These are phyloP conservation scores for Myotis findleyi DNA, from an alignment of 2,797 vertebrate genomes.

Conservation along the genomic window DNA sequence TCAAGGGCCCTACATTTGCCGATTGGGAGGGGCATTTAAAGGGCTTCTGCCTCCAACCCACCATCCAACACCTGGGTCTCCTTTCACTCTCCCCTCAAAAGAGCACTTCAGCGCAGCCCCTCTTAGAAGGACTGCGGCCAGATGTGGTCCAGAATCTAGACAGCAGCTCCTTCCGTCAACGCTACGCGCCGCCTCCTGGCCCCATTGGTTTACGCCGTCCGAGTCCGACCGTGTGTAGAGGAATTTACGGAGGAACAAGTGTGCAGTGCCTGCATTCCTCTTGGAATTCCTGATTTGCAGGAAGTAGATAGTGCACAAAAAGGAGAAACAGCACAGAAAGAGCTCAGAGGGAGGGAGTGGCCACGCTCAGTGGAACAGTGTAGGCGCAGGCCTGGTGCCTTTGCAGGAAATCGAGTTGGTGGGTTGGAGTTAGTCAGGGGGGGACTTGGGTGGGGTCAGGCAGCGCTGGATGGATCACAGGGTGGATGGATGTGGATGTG, in stretches of 20 bases:
- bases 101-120: background rate
- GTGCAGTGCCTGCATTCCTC: background rate
- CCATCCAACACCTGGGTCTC: background rate
- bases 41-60: background rate
- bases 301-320: background rate
- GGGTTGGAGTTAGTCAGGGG: background rate
- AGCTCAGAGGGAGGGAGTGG: background rate
- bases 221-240: background rate
- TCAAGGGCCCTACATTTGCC: background rate
- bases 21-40: background rate
- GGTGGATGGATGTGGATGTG: too few relatives aligned
- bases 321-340: background rate
- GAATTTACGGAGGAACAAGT: background rate
- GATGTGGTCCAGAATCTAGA: background rate
- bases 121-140: background rate
- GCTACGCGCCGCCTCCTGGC: background rate
- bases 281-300: background rate
- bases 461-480: background rate
- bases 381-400: background rate
- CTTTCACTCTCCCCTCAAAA: background rate
- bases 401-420: background rate
- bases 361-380: too few relatives aligned
- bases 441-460: background rate
- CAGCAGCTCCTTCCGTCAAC: background rate
- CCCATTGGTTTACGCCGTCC: background rate